Evolutionary conservation across 2,113 vertebrate species (phyloP).

Genomic region (Dunckerocampus dactyliophorus): DNA sequence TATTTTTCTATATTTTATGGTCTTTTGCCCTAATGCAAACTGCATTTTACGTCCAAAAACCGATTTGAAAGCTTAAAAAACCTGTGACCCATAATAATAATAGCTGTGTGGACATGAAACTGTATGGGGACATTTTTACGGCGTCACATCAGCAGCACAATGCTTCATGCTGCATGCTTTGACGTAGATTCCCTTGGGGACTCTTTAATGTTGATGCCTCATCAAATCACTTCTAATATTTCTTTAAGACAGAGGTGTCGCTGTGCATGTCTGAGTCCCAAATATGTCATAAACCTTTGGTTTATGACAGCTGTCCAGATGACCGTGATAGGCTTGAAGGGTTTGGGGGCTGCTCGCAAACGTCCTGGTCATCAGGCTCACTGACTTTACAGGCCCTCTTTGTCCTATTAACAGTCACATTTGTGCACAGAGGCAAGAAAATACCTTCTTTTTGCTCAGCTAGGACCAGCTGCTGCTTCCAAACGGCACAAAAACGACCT

Average conservation of each 20-base stretch:
- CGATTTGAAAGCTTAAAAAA: too few species aligned
- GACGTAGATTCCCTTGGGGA: constrained; percentile 23
- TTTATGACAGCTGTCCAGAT: constrained; percentile 57
- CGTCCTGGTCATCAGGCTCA: constrained; percentile 51
- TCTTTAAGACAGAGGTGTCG: constrained; percentile 34
- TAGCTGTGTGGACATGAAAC: too few species aligned
- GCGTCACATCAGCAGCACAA: neutral
- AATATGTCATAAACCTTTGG: constrained; percentile 47
- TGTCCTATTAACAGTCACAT: constrained; percentile 36
- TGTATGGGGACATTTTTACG: too few species aligned
- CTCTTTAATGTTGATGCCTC: constrained; percentile 39
- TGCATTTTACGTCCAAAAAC: too few species aligned
- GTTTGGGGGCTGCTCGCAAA: constrained; percentile 51
- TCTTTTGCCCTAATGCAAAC: too few species aligned
- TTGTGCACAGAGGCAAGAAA: constrained; percentile 11
- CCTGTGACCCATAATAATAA: too few species aligned
- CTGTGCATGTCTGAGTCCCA: constrained; percentile 27
- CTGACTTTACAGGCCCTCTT: constrained; percentile 45
- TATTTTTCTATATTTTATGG: too few species aligned
- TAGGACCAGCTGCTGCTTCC: constrained; percentile 33
- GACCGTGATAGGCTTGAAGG: constrained; percentile 42
- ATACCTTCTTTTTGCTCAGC: constrained; percentile 20
- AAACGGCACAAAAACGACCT: constrained; percentile 5
- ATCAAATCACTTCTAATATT: constrained; percentile 38
- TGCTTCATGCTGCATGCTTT: constrained; percentile 18